A percentile compares a stretch with the other conserved stretches of the same genome.
Evolutionary conservation across 2,113 vertebrate species (phyloP).

Genomic region (Morone chrysops): DNA sequence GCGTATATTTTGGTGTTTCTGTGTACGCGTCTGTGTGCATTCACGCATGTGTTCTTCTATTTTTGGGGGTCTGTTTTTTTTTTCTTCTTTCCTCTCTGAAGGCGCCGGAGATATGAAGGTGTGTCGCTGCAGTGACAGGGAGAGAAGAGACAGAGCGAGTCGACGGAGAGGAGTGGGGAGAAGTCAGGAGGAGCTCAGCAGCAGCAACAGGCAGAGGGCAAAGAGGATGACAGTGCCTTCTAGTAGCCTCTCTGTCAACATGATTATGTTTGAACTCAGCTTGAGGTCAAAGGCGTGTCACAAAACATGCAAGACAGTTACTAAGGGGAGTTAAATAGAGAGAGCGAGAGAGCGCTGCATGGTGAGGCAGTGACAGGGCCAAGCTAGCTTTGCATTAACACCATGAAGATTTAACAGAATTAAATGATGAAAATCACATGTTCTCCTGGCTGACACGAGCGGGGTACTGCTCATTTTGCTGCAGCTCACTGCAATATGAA

Average conservation of each 20-base stretch:
- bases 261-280: slow-evolving; percentile 66
- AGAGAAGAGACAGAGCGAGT: slow-evolving; percentile 29
- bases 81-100: slow-evolving; percentile 7
- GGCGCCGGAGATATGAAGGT: slow-evolving; percentile 43
- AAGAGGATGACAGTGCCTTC: slow-evolving; percentile 70
- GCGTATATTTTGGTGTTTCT: slow-evolving; percentile 6
- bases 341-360: too few species aligned
- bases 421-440: slow-evolving; percentile 45
- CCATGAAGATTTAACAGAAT: slow-evolving; percentile 33
- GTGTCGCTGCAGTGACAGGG: slow-evolving; percentile 55
- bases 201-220: slow-evolving; percentile 77
- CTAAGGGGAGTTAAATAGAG: slow-evolving; percentile 44
- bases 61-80: slow-evolving; percentile 14
- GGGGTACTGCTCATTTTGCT: slow-evolving; percentile 12
- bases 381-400: slow-evolving; percentile 19
- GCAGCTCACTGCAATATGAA: slow-evolving; percentile 37
- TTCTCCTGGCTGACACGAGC: slow-evolving; percentile 25
- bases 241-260: slow-evolving; percentile 72
- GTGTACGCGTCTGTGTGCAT: slow-evolving; percentile 17
- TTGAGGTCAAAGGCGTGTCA: slow-evolving; percentile 62
- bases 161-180: slow-evolving; percentile 34
- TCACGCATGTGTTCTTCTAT: slow-evolving; percentile 43
- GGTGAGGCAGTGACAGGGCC: slow-evolving; percentile 7
- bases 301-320: slow-evolving; percentile 56
- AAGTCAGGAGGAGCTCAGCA: slow-evolving; percentile 51